These are phyloP conservation scores for Drosophila paucipuncta DNA, from an alignment of 2,888 invertebrate genomes.

Conservation along the genomic window DNA sequence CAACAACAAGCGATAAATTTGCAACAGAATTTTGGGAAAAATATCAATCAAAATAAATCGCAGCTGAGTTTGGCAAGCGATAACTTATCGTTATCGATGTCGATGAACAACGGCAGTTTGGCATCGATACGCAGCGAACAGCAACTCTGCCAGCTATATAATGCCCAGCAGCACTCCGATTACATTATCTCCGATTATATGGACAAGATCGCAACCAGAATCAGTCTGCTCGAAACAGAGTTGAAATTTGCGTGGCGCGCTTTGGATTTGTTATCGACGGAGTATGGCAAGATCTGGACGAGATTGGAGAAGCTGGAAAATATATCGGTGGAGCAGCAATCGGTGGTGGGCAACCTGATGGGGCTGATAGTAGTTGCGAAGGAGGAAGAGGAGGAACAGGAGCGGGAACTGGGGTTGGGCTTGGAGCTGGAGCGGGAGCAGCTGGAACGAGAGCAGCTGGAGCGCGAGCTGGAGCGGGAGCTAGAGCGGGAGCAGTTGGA, in stretches of 20 bases:
- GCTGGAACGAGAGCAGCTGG: neutral
- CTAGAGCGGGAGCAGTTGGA: neutral
- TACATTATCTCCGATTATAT: constrained; percentile 95
- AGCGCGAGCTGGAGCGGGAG: neutral
- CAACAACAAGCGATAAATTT: constrained; percentile 27
- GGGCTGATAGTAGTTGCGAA: constrained; percentile 74
- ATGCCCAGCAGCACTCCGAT: constrained; percentile 87
- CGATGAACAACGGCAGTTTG: constrained; percentile 61
- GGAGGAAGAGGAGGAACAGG: constrained; percentile 44
- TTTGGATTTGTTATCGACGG: constrained; percentile 94
- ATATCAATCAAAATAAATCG: constrained; percentile 26
- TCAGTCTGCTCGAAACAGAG: constrained; percentile 95
- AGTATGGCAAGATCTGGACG: constrained; percentile 97
- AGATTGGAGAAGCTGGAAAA: constrained; percentile 94
- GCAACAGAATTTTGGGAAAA: constrained; percentile 29
- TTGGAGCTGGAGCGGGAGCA: neutral
- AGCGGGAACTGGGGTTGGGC: constrained; percentile 22
- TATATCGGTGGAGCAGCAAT: constrained; percentile 94
- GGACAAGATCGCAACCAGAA: constrained; percentile 94
- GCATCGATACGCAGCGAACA: constrained; percentile 81
- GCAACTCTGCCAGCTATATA: constrained; percentile 82
- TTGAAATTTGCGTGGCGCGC: constrained; percentile 97
- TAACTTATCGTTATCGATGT: constrained; percentile 32
- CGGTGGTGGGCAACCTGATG: constrained; percentile 94
- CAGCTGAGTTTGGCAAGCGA: constrained; percentile 35